These are phyloP conservation scores for Scaptomyza polygonia DNA, from an alignment of 2,888 invertebrate genomes.

Conservation along the genomic window DNA sequence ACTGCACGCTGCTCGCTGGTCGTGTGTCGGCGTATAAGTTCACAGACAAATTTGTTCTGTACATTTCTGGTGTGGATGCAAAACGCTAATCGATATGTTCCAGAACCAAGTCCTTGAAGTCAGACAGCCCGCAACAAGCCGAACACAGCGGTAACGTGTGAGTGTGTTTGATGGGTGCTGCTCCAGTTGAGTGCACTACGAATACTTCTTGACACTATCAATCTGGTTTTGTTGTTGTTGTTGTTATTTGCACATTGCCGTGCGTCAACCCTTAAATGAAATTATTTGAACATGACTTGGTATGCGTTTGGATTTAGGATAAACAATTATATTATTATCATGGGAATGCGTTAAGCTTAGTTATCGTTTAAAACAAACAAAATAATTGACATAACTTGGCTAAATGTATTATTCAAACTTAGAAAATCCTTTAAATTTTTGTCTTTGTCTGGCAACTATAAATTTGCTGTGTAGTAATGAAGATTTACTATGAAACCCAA, in stretches of 20 bases:
- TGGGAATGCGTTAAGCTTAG: constrained; percentile 9
- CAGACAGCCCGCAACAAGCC: constrained; percentile 3
- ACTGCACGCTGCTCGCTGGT: constrained; percentile 41
- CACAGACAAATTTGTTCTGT: constrained; percentile 46
- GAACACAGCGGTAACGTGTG: constrained; percentile 14
- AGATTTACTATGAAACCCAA: not conserved
- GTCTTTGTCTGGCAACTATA: too few species aligned
- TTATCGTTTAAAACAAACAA: not conserved
- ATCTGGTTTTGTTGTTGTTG: constrained; percentile 54
- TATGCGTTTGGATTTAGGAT: constrained; percentile 31
- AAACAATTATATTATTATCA: constrained; percentile 20
- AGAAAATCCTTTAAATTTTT: too few species aligned
- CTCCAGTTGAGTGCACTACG: constrained; percentile 47
- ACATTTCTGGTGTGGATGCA: constrained; percentile 59
- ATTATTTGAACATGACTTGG: constrained; percentile 35
- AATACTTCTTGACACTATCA: constrained; percentile 64
- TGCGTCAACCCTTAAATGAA: constrained; percentile 50
- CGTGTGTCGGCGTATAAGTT: constrained; percentile 57
- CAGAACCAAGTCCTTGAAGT: constrained; percentile 60
- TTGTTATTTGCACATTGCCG: constrained; percentile 17
- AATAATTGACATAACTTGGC: not conserved
- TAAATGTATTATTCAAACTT: not conserved
- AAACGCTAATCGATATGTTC: constrained; percentile 77
- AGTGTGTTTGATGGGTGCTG: constrained; percentile 49
- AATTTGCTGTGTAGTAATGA: too few species aligned